Evolutionary conservation across 2,113 vertebrate genomes (phyloP), one percentile per base, ranked within the genome.

Genomic region (Lasiurus cinereus): DNA sequence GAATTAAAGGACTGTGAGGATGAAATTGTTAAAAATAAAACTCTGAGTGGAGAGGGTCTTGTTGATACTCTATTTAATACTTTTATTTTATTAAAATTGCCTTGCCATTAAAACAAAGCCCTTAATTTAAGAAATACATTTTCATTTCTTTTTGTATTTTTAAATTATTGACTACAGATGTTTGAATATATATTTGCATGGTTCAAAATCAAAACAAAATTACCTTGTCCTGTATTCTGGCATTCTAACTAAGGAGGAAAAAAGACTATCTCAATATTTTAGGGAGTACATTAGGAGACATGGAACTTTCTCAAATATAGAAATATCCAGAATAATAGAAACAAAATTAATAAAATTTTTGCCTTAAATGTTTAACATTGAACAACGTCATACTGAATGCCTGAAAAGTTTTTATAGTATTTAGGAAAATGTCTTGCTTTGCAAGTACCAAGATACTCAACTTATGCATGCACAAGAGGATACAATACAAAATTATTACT

Each of bases 11-110:
- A 73, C 16, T 87, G 0, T 72, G 21, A 93, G 14, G 84, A 78
- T 39, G 79, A 88, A 92, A 67, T 19, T 69, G 18, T 54, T 56
- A 54, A 83, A 90, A 79, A 77, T 62, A 79, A 93, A 92, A 90
- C 3, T 62, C 48, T 84, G n/a, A 76, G 64, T 36, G 6, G 46
- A 88, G 8, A 85, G 3, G 3, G 11, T 89, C 93, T 92, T 46
- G 70, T 66, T 94, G 69, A 87, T 72, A 92, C 19, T 52, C 87
- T 36, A 90, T 64, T 91, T 92, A 97, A 85, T 93, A 64, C 78
- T 73, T 88, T 21, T 77, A 48, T 90, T 69, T 94, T 85, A 76
- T 69, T 90, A 77, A 87, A 87, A 90, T 8, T 67, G 2, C 15
- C 19, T 83, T 86, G 78, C 6, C 73, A 54, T 70, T 88, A 79